Evolutionary conservation across 2,797 vertebrate species (phyloP).

Genomic region (Artibeus lituratus): DNA sequence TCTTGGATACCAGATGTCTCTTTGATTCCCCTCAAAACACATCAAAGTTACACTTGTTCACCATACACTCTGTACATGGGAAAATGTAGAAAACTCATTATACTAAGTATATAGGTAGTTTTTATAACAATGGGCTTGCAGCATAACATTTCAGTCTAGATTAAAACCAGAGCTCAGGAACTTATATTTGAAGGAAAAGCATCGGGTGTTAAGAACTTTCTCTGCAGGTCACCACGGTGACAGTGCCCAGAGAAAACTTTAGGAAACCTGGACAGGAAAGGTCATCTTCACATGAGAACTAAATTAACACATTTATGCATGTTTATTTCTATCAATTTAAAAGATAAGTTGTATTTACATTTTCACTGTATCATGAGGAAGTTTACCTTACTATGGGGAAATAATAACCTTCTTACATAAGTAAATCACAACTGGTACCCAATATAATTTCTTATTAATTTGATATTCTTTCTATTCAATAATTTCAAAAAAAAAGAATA

Average conservation of each 20-base stretch:
- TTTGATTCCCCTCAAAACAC: not conserved
- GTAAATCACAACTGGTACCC: not conserved
- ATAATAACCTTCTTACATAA: not conserved
- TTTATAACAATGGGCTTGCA: not conserved
- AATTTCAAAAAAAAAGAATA: not conserved
- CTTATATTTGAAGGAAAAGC: not conserved
- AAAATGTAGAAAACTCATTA: not conserved
- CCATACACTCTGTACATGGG: not conserved
- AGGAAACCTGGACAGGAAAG: not conserved
- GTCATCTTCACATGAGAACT: not conserved
- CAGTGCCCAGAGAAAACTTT: not conserved
- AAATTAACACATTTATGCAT: not conserved
- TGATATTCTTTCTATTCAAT: not conserved
- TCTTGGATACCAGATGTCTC: not conserved
- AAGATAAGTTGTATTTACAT: not conserved
- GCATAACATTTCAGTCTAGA: not conserved
- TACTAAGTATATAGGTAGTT: not conserved
- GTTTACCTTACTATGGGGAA: not conserved
- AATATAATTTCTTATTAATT: not conserved
- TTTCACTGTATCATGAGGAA: not conserved
- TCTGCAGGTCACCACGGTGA: not conserved
- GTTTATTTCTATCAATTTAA: not conserved
- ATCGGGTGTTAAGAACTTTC: not conserved
- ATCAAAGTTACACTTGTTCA: not conserved
- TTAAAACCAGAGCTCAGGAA: not conserved